A percentile compares a stretch with the other conserved stretches of the same genome.
Evolutionary conservation across 2,888 invertebrate genomes (phyloP).

Genomic region (Hirudinaria manillensis): DNA sequence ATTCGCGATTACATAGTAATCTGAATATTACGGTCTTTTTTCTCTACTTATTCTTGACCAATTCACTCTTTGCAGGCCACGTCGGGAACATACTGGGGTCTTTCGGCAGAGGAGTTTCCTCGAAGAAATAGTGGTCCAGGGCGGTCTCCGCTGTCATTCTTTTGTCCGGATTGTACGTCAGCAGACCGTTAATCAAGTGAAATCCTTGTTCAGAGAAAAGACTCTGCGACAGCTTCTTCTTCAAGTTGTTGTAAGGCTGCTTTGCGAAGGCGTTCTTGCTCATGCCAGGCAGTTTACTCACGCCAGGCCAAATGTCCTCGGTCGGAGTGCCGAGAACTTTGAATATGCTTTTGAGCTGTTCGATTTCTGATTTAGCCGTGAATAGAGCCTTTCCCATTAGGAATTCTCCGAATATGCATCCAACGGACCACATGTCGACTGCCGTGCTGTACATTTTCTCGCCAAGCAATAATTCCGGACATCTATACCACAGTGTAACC

Average conservation of each 20-base stretch:
- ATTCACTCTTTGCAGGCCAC: slow-evolving; percentile 96
- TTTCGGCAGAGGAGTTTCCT: slow-evolving; percentile 73
- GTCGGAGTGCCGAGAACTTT: slow-evolving; percentile 92
- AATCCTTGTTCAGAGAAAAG: slow-evolving; percentile 63
- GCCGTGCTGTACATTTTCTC: slow-evolving; percentile 78
- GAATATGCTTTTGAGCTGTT: slow-evolving; percentile 87
- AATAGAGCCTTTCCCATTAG: slow-evolving; percentile 89
- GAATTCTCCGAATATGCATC: slow-evolving; percentile 95
- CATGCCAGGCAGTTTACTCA: slow-evolving; percentile 79
- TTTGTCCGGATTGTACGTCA: slow-evolving; percentile 84
- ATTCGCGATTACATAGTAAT: too few species aligned
- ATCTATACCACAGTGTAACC: slow-evolving; percentile 95
- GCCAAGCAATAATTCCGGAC: slow-evolving; percentile 87
- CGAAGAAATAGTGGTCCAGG: slow-evolving; percentile 76
- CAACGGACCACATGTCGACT: slow-evolving; percentile 93
- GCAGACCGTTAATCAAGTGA: slow-evolving; percentile 67
- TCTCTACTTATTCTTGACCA: slow-evolving; percentile 18
- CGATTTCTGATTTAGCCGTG: slow-evolving; percentile 91
- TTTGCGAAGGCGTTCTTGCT: slow-evolving; percentile 88
- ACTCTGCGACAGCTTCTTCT: slow-evolving; percentile 50
- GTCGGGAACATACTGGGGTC: slow-evolving; percentile 98
- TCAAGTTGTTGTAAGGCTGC: slow-evolving; percentile 59
- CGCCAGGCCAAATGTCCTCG: slow-evolving; percentile 91
- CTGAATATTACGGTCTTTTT: too few species aligned
- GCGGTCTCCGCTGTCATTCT: slow-evolving; percentile 83